These are phyloP conservation scores for Spodoptera picta DNA, from an alignment of 2,888 invertebrate species.

Conservation along the genomic window DNA sequence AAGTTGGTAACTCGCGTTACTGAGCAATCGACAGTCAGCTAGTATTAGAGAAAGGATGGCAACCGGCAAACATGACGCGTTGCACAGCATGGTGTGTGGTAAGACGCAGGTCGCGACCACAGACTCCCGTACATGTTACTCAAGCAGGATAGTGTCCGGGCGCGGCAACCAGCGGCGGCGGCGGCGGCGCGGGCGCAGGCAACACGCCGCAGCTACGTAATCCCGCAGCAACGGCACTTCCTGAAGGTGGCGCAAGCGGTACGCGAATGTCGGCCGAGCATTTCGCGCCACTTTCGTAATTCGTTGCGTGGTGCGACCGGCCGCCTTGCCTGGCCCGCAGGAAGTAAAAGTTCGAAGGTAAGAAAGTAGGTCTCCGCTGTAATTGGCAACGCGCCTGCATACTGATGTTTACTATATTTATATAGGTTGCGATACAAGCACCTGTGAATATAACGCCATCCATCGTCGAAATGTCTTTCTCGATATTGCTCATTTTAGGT, in stretches of 20 bases:
- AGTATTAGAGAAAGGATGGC: conserved; percentile 59
- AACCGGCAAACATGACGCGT: conserved; percentile 50
- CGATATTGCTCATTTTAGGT: too few species aligned
- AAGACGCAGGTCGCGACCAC: conserved; percentile 66
- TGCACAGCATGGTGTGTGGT: conserved; percentile 59
- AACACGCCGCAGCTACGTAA: conserved; percentile 80
- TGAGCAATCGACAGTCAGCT: conserved; percentile 35
- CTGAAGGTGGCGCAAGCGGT: conserved; percentile 87
- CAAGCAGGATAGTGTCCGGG: conserved; percentile 73
- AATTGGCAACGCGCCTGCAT: conserved; percentile 87
- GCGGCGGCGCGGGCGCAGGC: conserved; percentile 56
- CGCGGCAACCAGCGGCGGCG: conserved; percentile 43
- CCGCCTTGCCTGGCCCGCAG: conserved; percentile 86
- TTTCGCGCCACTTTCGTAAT: conserved; percentile 89
- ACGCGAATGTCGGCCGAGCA: conserved; percentile 88
- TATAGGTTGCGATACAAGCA: conserved; percentile 76
- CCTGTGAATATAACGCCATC: conserved; percentile 61
- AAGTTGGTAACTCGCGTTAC: conserved; percentile 35
- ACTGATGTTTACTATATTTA: conserved; percentile 80
- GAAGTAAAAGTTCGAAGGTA: conserved; percentile 89
- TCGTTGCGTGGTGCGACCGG: conserved; percentile 87
- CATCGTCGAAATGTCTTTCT: conserved; percentile 39
- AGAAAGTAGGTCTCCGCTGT: conserved; percentile 88
- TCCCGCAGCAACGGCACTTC: conserved; percentile 86
- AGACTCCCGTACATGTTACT: conserved; percentile 69